These are phyloP conservation scores for Atlantisia rogersi DNA, from an alignment of 2,113 vertebrate genomes.

Conservation along the genomic window DNA sequence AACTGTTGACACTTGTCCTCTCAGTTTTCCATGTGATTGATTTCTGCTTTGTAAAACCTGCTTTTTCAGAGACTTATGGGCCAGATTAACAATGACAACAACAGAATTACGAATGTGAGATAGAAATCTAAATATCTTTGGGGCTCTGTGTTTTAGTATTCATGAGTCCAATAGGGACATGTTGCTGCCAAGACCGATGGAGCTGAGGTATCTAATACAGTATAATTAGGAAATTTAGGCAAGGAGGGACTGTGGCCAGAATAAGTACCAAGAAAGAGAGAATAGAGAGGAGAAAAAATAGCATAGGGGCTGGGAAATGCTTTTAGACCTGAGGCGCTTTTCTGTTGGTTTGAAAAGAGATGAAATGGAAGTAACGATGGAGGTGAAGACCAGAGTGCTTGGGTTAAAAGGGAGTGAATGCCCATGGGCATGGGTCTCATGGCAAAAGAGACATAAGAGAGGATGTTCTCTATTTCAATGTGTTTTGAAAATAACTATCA, in stretches of 20 bases:
- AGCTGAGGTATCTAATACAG: neutral
- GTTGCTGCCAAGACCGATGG: neutral
- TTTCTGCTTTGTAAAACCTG: neutral
- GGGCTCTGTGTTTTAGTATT: neutral
- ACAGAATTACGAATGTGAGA: neutral
- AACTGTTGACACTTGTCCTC: neutral
- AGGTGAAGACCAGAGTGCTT: neutral
- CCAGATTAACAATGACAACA: neutral
- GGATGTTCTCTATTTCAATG: neutral
- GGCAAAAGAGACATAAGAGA: neutral
- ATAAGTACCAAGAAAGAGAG: neutral
- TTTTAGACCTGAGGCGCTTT: neutral
- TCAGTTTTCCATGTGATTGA: neutral
- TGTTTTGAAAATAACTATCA: neutral
- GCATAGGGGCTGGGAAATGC: neutral
- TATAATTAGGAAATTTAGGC: neutral
- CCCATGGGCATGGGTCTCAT: accelerated
- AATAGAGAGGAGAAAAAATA: neutral
- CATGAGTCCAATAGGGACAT: accelerated
- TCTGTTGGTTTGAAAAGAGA: neutral
- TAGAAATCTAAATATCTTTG: neutral
- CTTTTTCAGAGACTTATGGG: neutral
- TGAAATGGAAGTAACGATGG: neutral
- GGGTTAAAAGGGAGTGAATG: neutral
- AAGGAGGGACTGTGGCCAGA: neutral